Base-by-base conservation (phyloP, 2,797 vertebrate species). In the Holocentrus rufus region DNA sequence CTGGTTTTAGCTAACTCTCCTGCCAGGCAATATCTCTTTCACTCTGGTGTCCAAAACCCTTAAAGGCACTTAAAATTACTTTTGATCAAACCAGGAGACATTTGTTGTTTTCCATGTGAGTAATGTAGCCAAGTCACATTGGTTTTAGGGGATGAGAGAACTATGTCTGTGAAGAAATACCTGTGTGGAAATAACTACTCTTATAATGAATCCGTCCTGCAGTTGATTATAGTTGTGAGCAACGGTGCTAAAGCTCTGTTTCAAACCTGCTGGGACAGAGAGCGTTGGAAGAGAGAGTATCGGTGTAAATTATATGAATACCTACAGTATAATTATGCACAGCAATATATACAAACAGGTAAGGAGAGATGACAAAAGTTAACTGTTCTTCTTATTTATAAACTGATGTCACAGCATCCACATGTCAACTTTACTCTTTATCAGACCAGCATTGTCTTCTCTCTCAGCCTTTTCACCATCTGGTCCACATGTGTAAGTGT, bases 401-500 rank as follows among this genome's bases (percentile, higher is more conserved):
- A 17, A 69, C 57, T 7, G 49, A 59, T 76, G 60, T 42, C 52
- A 39, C 56, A 69, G 49, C 25, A 11, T 55, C 49, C 42, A 58
- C 57, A 63, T 69, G n/a, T 56, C 23, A 69, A 23, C 59, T 20
- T 13, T 64, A n/a, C 15, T 52, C 34, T 80, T 70, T 67, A 78
- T 79, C 61, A 69, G 56, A 58, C n/a, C 47, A 65, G 44, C 47
- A 30, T 34, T 47, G 63, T 54, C 50, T 50, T 72, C 58, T 69
- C 69, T 65, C 52, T 22, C 18, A 57, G 14, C 52, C 54, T 22
- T 20, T 70, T 67, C 73, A 62, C 69, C 87, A 88, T 90, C 87
- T 92, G 88, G 82, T 74, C 82, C 76, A 80, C 61, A 83, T 85
- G 87, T 84, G 65, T 77, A 67, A 47, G 22, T 68, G 68, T 42